Evolutionary conservation across 1,140 invertebrate genomes (phyloP).

Genomic region (Drosophila orena): DNA sequence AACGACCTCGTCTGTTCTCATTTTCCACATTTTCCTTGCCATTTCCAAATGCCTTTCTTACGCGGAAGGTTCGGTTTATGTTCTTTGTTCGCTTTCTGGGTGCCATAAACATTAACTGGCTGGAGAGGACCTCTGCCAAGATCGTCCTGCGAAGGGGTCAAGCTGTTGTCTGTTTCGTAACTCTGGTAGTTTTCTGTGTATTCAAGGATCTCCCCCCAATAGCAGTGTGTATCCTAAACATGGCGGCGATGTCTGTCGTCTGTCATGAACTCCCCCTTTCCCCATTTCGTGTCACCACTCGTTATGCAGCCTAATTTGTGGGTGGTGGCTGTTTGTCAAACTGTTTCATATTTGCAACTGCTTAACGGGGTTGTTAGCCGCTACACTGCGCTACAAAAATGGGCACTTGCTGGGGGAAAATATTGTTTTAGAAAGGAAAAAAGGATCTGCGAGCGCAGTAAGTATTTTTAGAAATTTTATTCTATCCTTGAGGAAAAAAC

Average conservation of each 20-base stretch:
- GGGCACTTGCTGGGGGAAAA: neutral
- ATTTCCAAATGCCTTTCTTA: slow-evolving; percentile 54
- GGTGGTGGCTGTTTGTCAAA: slow-evolving; percentile 81
- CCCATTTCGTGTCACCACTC: slow-evolving; percentile 22
- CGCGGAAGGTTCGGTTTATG: slow-evolving; percentile 54
- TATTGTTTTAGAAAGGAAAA: too few species aligned
- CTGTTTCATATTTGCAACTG: slow-evolving; percentile 69
- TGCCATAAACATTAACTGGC: slow-evolving; percentile 63
- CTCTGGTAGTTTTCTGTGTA: slow-evolving; percentile 3
- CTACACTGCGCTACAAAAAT: slow-evolving; percentile 50
- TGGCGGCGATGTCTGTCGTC: slow-evolving; percentile 43
- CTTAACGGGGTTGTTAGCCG: slow-evolving; percentile 49
- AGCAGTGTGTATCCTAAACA: slow-evolving; percentile 11
- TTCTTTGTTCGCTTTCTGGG: neutral
- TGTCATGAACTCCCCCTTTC: slow-evolving; percentile 22
- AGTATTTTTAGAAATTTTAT: too few species aligned
- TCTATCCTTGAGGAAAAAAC: too few species aligned
- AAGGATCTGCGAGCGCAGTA: too few species aligned
- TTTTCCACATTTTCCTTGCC: slow-evolving; percentile 8
- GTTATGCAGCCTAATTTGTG: slow-evolving; percentile 75
- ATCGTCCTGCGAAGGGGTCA: slow-evolving; percentile 62
- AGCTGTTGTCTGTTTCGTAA: slow-evolving; percentile 32
- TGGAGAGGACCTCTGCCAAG: neutral
- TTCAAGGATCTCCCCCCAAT: neutral
- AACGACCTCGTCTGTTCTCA: slow-evolving; percentile 51